Evolutionary conservation across 2,888 invertebrate species (phyloP).

Genomic region (Parnassius apollo): DNA sequence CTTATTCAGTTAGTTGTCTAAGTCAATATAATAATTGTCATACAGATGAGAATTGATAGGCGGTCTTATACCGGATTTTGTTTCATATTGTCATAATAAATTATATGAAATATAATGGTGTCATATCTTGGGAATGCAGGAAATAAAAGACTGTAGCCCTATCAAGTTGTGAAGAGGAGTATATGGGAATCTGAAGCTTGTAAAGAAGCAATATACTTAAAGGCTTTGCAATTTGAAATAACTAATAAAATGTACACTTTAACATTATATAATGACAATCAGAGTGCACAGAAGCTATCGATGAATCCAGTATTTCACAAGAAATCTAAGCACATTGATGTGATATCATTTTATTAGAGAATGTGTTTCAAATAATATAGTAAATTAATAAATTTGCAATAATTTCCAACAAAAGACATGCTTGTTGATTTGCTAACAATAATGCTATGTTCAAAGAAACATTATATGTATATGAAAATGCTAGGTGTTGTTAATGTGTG

Average conservation of each 20-base stretch:
- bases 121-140: conserved; percentile 39
- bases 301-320: conserved; percentile 29
- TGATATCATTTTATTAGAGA: conserved; percentile 28
- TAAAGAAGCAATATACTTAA: too few relatives aligned
- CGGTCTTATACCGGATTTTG: conserved; percentile 49
- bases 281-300: conserved; percentile 30
- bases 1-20: too few relatives aligned
- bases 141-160: conserved; percentile 44
- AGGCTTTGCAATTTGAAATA: conserved; percentile 21
- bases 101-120: too few relatives aligned
- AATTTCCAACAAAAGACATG: too few relatives aligned
- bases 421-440: too few relatives aligned
- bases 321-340: conserved; percentile 32
- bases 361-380: too few relatives aligned
- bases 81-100: conserved; percentile 38
- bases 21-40: too few relatives aligned
- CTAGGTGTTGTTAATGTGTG: too few relatives aligned
- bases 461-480: too few relatives aligned
- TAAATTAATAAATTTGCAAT: too few relatives aligned
- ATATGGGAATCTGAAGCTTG: too few relatives aligned
- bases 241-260: conserved; percentile 12
- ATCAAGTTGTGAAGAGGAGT: conserved; percentile 31
- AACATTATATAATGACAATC: conserved; percentile 29
- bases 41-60: conserved; percentile 35
- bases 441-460: too few relatives aligned